These are phyloP conservation scores for Ceratina australensis DNA, from an alignment of 1,140 invertebrate species.

Conservation along the genomic window DNA sequence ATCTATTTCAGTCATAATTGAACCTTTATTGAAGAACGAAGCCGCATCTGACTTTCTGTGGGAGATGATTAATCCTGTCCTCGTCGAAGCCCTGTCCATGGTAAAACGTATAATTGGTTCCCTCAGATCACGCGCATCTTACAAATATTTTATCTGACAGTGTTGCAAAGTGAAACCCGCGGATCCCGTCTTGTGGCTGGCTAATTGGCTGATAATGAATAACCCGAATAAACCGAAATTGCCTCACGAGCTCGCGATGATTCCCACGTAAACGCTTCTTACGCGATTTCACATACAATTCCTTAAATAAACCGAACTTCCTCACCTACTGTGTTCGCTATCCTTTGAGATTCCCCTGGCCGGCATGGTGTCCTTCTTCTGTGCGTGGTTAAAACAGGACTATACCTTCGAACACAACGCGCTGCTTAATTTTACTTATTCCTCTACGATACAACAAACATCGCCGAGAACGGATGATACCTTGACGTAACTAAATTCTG, in stretches of 20 bases:
- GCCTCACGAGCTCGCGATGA: constrained; percentile 68
- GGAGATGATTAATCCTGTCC: constrained; percentile 82
- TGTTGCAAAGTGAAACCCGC: constrained; percentile 84
- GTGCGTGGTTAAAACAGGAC: constrained; percentile 25
- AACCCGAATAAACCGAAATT: constrained; percentile 87
- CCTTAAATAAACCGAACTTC: neutral
- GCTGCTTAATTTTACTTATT: neutral
- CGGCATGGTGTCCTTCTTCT: constrained; percentile 48
- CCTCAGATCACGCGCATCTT: no score
- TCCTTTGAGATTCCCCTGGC: constrained; percentile 17
- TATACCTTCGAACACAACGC: constrained; percentile 52
- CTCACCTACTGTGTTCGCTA: constrained; percentile 56
- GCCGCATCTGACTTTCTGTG: constrained; percentile 85
- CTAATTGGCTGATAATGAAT: constrained; percentile 87
- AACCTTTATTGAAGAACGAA: constrained; percentile 79
- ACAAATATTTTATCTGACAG: constrained; percentile 46
- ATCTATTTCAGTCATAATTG: constrained; percentile 81
- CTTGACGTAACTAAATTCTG: constrained; percentile 67
- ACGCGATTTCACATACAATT: neutral
- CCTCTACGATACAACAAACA: no score
- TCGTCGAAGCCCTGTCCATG: constrained; percentile 85
- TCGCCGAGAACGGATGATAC: constrained; percentile 45
- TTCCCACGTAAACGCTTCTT: constrained; percentile 35
- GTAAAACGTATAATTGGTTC: constrained; percentile 68
- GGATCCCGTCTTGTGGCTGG: constrained; percentile 89